These are phyloP conservation scores for Pseudoips prasinana DNA, from an alignment of 2,888 invertebrate species.

Conservation along the genomic window DNA sequence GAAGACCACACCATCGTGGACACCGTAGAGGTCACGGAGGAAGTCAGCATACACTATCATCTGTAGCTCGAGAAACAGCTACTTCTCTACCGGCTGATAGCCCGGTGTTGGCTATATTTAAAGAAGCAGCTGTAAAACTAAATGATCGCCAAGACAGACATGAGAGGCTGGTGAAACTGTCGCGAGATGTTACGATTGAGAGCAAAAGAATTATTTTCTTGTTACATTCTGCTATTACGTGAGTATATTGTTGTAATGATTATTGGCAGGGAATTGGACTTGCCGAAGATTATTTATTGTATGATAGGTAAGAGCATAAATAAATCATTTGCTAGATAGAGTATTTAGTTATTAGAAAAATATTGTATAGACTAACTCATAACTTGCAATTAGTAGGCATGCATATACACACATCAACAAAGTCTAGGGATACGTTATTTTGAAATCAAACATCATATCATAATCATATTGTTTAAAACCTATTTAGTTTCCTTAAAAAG, in stretches of 20 bases:
- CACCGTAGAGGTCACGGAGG: slow-evolving; percentile 26
- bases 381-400: too few species aligned
- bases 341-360: too few species aligned
- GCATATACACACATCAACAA: too few species aligned
- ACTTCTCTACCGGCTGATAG: slow-evolving; percentile 59
- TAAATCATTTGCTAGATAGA: too few species aligned
- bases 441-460: too few species aligned
- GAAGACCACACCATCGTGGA: slow-evolving; percentile 50
- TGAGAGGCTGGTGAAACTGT: slow-evolving; percentile 90
- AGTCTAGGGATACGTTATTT: too few species aligned
- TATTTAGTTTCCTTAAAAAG: too few species aligned
- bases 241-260: too few species aligned
- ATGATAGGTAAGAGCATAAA: too few species aligned
- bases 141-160: slow-evolving; percentile 91
- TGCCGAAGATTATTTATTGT: neutral
- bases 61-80: slow-evolving; percentile 55
- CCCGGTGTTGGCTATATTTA: slow-evolving; percentile 84
- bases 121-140: slow-evolving; percentile 83
- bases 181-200: slow-evolving; percentile 93
- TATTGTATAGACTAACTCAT: too few species aligned
- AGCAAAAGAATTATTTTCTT: slow-evolving; percentile 95
- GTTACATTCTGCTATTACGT: slow-evolving; percentile 87
- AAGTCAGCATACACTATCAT: slow-evolving; percentile 44
- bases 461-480: too few species aligned
- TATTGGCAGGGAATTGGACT: neutral